Percentiles rank a stretch among this genome's conserved stretches.
These are phyloP conservation scores for Subacronicta megacephala DNA, from an alignment of 2,888 invertebrate genomes.

Conservation along the genomic window DNA sequence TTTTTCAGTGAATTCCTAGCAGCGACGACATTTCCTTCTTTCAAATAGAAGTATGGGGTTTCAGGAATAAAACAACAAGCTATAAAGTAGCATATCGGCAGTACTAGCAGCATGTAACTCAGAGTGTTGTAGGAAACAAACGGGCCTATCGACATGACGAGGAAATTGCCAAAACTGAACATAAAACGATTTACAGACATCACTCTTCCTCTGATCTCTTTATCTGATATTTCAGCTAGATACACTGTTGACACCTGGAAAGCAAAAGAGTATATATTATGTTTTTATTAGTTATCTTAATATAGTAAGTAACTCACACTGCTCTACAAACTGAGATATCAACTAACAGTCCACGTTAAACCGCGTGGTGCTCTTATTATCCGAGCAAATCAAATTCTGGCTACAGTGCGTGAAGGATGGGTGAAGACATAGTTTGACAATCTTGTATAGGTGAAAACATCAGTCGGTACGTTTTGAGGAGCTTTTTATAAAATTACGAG, in stretches of 20 bases:
- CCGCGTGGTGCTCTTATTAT: too few species aligned
- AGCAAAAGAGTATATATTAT: not conserved
- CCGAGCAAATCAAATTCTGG: too few species aligned
- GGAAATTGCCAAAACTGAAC: slow-evolving; percentile 76
- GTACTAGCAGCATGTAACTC: slow-evolving; percentile 77
- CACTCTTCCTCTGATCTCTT: slow-evolving; percentile 78
- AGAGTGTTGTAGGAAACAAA: slow-evolving; percentile 74
- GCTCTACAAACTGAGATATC: too few species aligned
- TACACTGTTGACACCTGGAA: slow-evolving; percentile 80
- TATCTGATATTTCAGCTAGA: slow-evolving; percentile 81
- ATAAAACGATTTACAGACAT: slow-evolving; percentile 70
- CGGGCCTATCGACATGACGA: slow-evolving; percentile 78
- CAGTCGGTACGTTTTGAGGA: too few species aligned
- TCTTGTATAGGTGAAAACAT: too few species aligned
- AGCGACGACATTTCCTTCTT: slow-evolving; percentile 79
- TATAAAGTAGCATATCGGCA: slow-evolving; percentile 82
- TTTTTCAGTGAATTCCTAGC: slow-evolving; percentile 78
- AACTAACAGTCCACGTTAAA: too few species aligned
- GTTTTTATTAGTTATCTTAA: too few species aligned
- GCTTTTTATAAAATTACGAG: too few species aligned
- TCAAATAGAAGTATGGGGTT: slow-evolving; percentile 89
- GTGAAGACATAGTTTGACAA: too few species aligned
- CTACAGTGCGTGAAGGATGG: too few species aligned
- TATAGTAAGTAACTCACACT: too few species aligned
- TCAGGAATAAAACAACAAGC: slow-evolving; percentile 89